Evolutionary conservation across 37 sponge, comb jelly and placozoan genomes (phyloP).

Genomic region (Petrosia ficiformis): DNA sequence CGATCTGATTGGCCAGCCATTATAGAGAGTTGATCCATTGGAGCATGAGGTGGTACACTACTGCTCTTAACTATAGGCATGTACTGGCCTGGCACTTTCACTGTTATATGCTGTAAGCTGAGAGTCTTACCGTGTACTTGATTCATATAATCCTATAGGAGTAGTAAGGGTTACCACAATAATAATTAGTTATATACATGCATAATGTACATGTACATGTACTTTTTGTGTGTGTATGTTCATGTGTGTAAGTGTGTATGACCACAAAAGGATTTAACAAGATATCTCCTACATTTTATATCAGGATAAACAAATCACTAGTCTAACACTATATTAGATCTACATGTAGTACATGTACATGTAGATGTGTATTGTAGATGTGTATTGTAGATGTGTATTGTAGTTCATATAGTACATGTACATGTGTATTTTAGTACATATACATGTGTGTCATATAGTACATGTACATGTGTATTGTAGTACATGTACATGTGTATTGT

Average conservation of each 20-base stretch:
- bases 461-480: neutral
- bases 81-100: slow-evolving; percentile 66
- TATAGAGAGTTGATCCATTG: neutral
- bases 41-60: neutral
- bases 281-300: too few relatives aligned
- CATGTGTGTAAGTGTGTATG: too few relatives aligned
- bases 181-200: neutral
- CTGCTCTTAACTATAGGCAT: slow-evolving; percentile 6
- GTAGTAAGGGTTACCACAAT: neutral
- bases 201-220: neutral
- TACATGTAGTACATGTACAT: neutral
- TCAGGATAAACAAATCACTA: too few relatives aligned
- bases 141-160: slow-evolving; percentile 73
- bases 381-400: neutral
- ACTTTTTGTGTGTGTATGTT: too few relatives aligned
- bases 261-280: too few relatives aligned
- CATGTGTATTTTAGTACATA: neutral
- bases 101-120: slow-evolving; percentile 63
- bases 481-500: too few relatives aligned
- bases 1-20: neutral
- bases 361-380: neutral
- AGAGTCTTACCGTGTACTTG: slow-evolving; percentile 83
- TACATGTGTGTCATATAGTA: neutral
- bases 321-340: too few relatives aligned
- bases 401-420: neutral